Evolutionary conservation across 1,140 invertebrate species (phyloP), one percentile per base, ranked within the genome.

Genomic region (Bombus impatiens): DNA sequence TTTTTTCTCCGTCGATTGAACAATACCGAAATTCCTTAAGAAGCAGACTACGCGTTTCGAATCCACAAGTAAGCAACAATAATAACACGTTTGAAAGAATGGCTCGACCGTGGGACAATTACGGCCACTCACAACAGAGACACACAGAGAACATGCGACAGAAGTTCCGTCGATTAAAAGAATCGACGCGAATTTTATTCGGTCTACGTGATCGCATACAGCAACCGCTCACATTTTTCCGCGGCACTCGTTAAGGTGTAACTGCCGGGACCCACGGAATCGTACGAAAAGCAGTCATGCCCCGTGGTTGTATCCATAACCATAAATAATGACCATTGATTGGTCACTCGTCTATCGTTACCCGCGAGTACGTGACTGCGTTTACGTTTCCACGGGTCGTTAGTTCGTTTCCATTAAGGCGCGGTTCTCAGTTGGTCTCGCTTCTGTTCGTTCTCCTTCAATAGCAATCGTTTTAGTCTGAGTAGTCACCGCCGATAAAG

Each of bases 321-420:
- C 80, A 88, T 91, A 89, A 94, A 92, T 93, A 94, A 94, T 94
- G 93, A 92, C 87, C 88, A 90, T 91, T 94, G 93, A 94, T 94
- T 93, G 93, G 92, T 94, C 93, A 92, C 92, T 93, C 89, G 93
- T 93, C 89, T 92, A 94, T 94, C 93, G 92, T 94, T 94, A 93
- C 89, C 85, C 86, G 88, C 88, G 89, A 90, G 91, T 94, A 94
- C 93, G 92, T 94, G 93, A 93, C 93, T 94, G 92, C 91, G 90
- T 93, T 93, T 94, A 93, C 92, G 91, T 92, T 93, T 93, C 91
- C 91, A 93, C 89, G 93, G 93, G 90, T 94, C 94, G 91, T 94
- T 94, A 94, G 93, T 92, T 94, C 89, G 93, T 94, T 94, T 94
- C 91, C 91, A 94, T 94, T 94, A 94, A 93, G 92, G 93, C 90